phyloP scores from a whole-genome alignment of 2,888 invertebrate genomes.

The Ochropleura leucogaster region DNA sequence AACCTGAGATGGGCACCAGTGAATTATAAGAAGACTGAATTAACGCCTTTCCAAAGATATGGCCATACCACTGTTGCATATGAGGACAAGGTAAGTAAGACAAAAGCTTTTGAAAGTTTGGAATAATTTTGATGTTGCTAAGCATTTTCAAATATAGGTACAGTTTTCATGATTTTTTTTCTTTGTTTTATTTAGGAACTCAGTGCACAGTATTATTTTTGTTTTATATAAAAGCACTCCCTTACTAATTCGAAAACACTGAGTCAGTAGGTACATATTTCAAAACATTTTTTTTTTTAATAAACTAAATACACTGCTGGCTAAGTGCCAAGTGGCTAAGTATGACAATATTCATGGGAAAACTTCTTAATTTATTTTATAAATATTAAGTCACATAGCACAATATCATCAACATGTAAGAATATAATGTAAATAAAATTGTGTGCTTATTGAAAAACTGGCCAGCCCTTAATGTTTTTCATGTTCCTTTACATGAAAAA shows the following conservation, averaged over 20 bases:
- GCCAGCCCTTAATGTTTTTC: no score
- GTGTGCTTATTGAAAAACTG: no score
- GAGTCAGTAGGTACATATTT: background rate
- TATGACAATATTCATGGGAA: no score
- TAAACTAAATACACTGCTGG: background rate
- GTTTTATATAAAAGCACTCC: background rate
- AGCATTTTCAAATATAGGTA: background rate
- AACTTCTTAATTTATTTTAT: background rate
- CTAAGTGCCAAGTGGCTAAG: no score
- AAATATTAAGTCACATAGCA: background rate
- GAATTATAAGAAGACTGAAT: conserved; percentile 87
- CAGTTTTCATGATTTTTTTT: background rate
- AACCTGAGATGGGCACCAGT: conserved; percentile 91
- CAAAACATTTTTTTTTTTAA: background rate
- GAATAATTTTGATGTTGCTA: background rate
- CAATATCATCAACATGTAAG: background rate
- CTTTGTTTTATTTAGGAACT: background rate
- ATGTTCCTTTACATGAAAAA: no score
- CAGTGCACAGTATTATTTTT: background rate
- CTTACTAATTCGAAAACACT: background rate
- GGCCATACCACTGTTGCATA: conserved; percentile 97
- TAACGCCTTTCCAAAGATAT: conserved; percentile 95
- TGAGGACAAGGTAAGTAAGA: conserved; percentile 90
- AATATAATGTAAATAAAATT: background rate
- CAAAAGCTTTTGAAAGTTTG: background rate